Percentiles rank a stretch among this genome's conserved stretches.
Conservation (phyloP, 2,113 vertebrate genomes). For the Podarcis muralis region DNA sequence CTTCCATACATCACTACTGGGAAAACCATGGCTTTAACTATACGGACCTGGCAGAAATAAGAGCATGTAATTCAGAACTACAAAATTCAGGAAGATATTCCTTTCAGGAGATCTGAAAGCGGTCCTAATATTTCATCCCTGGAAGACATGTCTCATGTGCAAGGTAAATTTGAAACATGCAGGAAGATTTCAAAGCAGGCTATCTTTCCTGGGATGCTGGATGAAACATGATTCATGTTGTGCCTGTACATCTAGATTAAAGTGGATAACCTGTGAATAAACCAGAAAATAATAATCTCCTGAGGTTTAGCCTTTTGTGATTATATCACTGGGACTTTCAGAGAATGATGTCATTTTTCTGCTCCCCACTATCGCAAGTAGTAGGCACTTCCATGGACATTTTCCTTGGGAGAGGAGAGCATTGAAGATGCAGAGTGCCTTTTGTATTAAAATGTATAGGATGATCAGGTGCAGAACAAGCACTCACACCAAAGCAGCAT, state of each 20-base stretch:
- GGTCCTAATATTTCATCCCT: neutral
- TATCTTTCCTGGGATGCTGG: neutral
- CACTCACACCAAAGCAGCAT: neutral
- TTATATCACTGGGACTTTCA: neutral
- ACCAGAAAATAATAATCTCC: neutral
- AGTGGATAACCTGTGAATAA: neutral
- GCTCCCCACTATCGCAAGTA: neutral
- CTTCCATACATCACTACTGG: too few relatives aligned
- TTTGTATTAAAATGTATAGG: neutral
- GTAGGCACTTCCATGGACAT: neutral
- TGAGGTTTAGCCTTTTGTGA: neutral
- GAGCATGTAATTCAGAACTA: neutral
- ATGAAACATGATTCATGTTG: neutral
- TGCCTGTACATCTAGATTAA: neutral
- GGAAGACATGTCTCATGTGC: neutral
- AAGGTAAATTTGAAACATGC: neutral
- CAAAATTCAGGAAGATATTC: neutral
- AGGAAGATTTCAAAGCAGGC: neutral
- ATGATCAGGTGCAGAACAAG: neutral
- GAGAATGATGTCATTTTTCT: neutral
- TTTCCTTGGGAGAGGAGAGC: neutral
- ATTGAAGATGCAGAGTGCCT: neutral
- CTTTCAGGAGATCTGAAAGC: neutral
- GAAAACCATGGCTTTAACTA: too few relatives aligned
- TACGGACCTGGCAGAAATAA: too few relatives aligned